Conservation (phyloP, 2,113 vertebrate genomes). For the Micromys minutus region DNA sequence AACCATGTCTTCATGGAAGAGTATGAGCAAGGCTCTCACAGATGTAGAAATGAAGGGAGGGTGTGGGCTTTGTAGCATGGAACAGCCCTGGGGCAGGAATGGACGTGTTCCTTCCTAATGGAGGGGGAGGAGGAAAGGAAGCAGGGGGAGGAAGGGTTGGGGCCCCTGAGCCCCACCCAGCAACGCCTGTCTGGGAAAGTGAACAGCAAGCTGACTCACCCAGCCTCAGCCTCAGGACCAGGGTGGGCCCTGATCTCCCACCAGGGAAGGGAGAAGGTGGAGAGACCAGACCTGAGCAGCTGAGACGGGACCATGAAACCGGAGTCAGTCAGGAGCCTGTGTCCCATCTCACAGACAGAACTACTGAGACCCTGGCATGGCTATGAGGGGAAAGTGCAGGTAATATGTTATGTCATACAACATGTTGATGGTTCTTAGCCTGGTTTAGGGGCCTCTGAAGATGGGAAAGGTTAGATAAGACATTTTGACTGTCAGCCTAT, state of each 20-base stretch:
- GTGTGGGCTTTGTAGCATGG: background rate
- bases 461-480: background rate
- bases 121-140: background rate
- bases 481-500: accelerated
- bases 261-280: background rate
- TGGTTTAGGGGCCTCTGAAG: no score
- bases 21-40: background rate
- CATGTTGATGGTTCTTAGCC: accelerated
- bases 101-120: background rate
- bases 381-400: accelerated
- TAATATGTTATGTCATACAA: background rate
- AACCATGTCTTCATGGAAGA: background rate
- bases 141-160: background rate
- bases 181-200: background rate
- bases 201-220: constrained; percentile 47
- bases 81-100: background rate
- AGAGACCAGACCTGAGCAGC: background rate
- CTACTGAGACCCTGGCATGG: background rate
- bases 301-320: background rate
- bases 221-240: background rate
- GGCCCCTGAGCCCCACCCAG: background rate
- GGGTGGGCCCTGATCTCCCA: background rate
- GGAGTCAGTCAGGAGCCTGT: background rate
- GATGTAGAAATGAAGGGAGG: background rate
- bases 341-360: background rate